phyloP scores from a whole-genome alignment of 2,113 vertebrate species.

The Mola mola region DNA sequence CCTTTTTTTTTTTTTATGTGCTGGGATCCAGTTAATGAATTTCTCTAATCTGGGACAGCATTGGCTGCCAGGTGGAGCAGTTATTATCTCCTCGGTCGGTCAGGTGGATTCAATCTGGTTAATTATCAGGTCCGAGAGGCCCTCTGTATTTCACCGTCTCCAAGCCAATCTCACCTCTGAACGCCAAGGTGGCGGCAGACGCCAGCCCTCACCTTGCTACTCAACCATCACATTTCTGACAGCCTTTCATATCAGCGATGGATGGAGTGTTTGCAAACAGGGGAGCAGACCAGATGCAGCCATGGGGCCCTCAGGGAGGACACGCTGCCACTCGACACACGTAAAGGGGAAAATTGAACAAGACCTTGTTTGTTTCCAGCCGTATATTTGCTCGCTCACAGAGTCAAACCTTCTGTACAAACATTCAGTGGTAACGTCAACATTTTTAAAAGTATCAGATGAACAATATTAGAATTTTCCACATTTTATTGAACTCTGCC shows the following conservation, averaged over 20 bases:
- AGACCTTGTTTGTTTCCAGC: conserved; percentile 37
- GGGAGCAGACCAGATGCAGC: conserved; percentile 53
- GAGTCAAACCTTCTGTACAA: no score
- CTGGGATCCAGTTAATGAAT: conserved; percentile 41
- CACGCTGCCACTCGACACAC: conserved; percentile 8
- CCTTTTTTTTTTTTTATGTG: conserved; percentile 57
- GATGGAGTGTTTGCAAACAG: conserved; percentile 71
- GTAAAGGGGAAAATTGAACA: conserved; percentile 48
- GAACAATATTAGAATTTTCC: no score
- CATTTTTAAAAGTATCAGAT: no score
- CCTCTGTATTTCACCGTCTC: conserved; percentile 53
- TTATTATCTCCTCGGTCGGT: conserved; percentile 42
- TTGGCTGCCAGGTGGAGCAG: conserved; percentile 27
- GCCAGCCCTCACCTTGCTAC: conserved; percentile 51
- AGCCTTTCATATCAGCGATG: conserved; percentile 72
- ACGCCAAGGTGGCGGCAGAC: conserved; percentile 67
- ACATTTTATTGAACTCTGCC: no score
- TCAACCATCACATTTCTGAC: conserved; percentile 64
- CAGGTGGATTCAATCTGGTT: conserved; percentile 76
- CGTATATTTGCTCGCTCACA: no score
- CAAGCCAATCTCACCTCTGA: conserved; percentile 70
- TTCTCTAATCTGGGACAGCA: conserved; percentile 52
- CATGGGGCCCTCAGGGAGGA: conserved; percentile 59
- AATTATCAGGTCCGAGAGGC: conserved; percentile 66
- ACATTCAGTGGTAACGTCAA: no score